Evolutionary conservation across 1,140 invertebrate species (phyloP).

Genomic region (Caenorhabditis latens): DNA sequence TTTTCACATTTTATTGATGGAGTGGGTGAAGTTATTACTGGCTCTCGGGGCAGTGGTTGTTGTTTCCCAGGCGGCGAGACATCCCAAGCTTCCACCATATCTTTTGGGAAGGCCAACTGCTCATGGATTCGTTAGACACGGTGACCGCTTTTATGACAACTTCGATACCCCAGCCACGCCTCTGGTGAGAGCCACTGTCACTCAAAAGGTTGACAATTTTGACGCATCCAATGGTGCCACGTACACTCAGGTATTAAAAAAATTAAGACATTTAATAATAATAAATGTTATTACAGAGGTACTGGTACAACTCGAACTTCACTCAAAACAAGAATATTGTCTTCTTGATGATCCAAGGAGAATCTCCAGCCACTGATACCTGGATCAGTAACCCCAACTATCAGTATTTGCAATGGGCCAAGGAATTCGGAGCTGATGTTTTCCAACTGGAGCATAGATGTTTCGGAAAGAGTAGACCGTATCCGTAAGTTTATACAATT

Average conservation of each 20-base stretch:
- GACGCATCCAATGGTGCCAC: neutral
- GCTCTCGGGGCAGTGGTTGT: neutral
- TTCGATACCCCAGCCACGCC: neutral
- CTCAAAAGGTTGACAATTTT: constrained; percentile 46
- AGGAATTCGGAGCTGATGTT: constrained; percentile 85
- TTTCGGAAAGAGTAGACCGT: constrained; percentile 92
- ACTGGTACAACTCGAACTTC: constrained; percentile 62
- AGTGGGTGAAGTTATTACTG: neutral
- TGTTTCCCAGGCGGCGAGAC: neutral
- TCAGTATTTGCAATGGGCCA: constrained; percentile 80
- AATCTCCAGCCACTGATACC: constrained; percentile 41
- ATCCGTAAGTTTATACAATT: constrained; percentile 72
- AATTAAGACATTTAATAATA: too few species aligned
- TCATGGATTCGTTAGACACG: neutral
- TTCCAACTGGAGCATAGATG: constrained; percentile 91
- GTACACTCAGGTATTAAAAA: neutral
- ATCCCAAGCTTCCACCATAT: neutral
- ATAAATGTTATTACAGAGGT: constrained; percentile 32
- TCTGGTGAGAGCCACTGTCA: neutral
- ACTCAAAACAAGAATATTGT: constrained; percentile 55
- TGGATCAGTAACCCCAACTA: constrained; percentile 56
- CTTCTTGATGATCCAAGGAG: constrained; percentile 63
- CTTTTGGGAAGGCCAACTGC: constrained; percentile 7
- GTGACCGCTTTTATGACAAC: neutral
- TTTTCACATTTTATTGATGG: constrained; percentile 1